Conservation (phyloP, 2,797 vertebrate genomes). For the Phalanger gymnotis region DNA sequence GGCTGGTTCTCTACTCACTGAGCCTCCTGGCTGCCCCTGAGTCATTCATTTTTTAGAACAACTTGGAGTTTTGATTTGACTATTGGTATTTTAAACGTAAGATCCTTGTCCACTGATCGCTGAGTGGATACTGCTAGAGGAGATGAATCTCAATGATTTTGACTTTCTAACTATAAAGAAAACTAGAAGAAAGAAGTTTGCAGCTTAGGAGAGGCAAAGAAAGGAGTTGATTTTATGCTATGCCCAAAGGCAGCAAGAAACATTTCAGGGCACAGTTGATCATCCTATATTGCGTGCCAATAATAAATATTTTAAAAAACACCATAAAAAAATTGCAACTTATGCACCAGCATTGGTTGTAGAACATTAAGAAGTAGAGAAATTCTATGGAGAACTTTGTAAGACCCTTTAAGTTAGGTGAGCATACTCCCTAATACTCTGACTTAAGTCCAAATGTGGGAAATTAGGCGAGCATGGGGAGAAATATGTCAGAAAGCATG, state of each 20-base stretch:
- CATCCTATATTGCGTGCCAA: neutral
- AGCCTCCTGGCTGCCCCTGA: too few species aligned
- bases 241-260: neutral
- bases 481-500: neutral
- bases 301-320: neutral
- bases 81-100: neutral
- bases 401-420: neutral
- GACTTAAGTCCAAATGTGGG: neutral
- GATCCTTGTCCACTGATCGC: neutral
- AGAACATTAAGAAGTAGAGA: neutral
- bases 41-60: neutral
- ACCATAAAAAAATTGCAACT: neutral
- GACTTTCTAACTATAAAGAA: neutral
- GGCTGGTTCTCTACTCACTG: too few species aligned
- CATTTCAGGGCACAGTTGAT: neutral
- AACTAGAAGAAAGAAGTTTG: neutral
- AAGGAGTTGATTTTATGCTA: neutral
- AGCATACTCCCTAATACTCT: neutral
- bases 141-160: neutral
- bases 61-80: neutral
- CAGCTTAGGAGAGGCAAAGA: neutral
- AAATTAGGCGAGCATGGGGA: neutral
- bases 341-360: neutral
- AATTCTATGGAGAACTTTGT: neutral
- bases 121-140: neutral